Conservation (phyloP, 1,140 invertebrate species). For the Oncopodura yosiiana region DNA sequence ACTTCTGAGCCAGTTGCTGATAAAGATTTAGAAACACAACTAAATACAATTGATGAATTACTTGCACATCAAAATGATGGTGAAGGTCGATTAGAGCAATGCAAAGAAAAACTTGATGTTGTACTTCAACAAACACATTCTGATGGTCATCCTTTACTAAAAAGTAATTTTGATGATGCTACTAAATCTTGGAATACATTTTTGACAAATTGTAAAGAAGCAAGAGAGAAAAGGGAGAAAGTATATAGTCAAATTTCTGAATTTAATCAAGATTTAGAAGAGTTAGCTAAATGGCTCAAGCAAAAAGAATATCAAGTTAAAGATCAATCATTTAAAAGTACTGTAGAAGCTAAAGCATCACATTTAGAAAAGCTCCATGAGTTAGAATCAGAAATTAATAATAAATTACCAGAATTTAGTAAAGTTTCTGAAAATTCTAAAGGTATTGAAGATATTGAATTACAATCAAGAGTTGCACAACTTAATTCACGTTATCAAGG, state of each 20-base stretch:
- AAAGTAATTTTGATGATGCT: conserved; percentile 60
- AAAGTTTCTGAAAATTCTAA: conserved; percentile 58
- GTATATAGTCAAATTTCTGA: conserved; percentile 65
- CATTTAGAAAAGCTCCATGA: conserved; percentile 69
- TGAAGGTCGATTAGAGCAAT: conserved; percentile 57
- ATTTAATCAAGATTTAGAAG: conserved; percentile 64
- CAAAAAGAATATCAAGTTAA: conserved; percentile 71
- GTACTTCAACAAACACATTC: conserved; percentile 68
- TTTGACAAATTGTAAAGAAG: conserved; percentile 55
- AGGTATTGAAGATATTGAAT: conserved; percentile 61
- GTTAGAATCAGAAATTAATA: conserved; percentile 60
- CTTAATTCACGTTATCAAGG: conserved; percentile 73
- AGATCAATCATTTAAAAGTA: conserved; percentile 80
- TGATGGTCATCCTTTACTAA: conserved; percentile 61
- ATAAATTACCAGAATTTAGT: conserved; percentile 60
- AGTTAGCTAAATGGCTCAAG: conserved; percentile 70
- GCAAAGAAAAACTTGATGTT: conserved; percentile 58
- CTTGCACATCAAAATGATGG: conserved; percentile 60
- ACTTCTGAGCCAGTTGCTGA: conserved; percentile 60
- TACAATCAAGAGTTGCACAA: conserved; percentile 65
- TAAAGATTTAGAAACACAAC: conserved; percentile 62
- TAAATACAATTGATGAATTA: conserved; percentile 63
- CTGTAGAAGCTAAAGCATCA: conserved; percentile 64
- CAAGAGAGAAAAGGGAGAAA: conserved; percentile 56
- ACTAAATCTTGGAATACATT: conserved; percentile 67